phyloP scores from a whole-genome alignment of 1,140 invertebrate species.

The Macrobrachium nipponense region DNA sequence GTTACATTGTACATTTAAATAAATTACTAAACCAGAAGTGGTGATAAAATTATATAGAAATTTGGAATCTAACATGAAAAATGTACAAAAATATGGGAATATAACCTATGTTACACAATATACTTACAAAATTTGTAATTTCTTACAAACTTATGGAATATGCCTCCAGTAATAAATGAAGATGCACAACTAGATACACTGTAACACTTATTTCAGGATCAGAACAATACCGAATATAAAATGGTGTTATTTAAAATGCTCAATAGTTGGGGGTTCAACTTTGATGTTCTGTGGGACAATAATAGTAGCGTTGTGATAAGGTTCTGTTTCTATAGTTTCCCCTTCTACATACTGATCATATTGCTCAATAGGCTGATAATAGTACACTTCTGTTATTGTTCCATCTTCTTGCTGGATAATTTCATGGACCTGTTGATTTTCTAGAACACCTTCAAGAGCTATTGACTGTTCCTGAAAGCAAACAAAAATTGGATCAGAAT shows the following conservation, averaged over 20 bases:
- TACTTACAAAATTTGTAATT: too few species aligned
- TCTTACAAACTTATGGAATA: too few species aligned
- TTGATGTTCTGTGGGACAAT: slow-evolving; percentile 42
- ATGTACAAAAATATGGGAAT: too few species aligned
- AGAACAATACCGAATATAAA: too few species aligned
- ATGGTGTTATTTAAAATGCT: background rate
- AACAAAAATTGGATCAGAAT: background rate
- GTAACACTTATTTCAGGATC: too few species aligned
- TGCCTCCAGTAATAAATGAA: too few species aligned
- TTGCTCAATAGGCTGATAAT: slow-evolving; percentile 39
- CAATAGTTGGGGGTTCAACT: slow-evolving; percentile 3
- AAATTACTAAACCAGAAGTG: too few species aligned
- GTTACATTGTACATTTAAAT: too few species aligned
- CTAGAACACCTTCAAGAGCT: slow-evolving; percentile 28
- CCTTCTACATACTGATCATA: slow-evolving; percentile 17
- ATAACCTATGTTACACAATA: too few species aligned
- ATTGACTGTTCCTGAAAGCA: slow-evolving; percentile 31
- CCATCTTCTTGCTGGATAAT: slow-evolving; percentile 50
- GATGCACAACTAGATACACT: too few species aligned
- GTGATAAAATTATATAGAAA: too few species aligned
- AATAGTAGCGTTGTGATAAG: slow-evolving; percentile 20
- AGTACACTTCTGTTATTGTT: slow-evolving; percentile 45
- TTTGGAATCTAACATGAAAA: too few species aligned
- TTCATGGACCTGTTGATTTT: slow-evolving; percentile 49
- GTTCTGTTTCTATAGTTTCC: background rate